Evolutionary conservation across 2,113 vertebrate genomes (phyloP).

Genomic region (Cephalopterus ornatus): DNA sequence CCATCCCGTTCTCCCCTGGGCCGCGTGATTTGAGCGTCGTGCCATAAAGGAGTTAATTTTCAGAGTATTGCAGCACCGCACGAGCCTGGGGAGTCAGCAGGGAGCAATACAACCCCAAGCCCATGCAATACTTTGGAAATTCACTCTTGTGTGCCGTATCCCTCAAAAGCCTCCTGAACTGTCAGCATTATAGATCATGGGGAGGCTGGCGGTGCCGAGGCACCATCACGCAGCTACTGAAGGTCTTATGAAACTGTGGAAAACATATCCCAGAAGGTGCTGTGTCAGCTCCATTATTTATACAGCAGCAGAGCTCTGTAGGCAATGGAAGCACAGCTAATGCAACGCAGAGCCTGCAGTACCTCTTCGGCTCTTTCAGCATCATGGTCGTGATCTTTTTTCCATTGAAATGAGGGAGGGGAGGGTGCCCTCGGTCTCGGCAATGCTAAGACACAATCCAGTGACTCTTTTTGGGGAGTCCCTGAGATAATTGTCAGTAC

Average conservation of each 20-base stretch:
- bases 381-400: background rate
- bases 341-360: accelerated
- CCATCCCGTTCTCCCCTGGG: background rate
- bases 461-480: background rate
- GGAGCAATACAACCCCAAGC: constrained; percentile 29
- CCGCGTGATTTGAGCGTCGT: accelerated
- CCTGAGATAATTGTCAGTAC: background rate
- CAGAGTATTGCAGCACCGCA: background rate
- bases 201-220: background rate
- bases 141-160: background rate
- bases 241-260: constrained; percentile 11
- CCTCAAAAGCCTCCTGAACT: constrained; percentile 32
- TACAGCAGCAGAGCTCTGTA: background rate
- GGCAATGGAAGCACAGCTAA: background rate
- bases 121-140: constrained; percentile 37
- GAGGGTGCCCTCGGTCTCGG: background rate
- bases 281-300: constrained; percentile 33
- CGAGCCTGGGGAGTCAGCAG: background rate
- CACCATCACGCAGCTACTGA: background rate
- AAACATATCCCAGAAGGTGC: constrained; percentile 33
- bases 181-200: background rate
- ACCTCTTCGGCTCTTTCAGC: background rate
- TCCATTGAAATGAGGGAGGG: background rate
- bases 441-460: background rate
- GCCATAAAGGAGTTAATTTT: constrained; percentile 10